Evolutionary conservation across 2,888 invertebrate species (phyloP).

Genomic region (Nematopogon swammerdamellus): DNA sequence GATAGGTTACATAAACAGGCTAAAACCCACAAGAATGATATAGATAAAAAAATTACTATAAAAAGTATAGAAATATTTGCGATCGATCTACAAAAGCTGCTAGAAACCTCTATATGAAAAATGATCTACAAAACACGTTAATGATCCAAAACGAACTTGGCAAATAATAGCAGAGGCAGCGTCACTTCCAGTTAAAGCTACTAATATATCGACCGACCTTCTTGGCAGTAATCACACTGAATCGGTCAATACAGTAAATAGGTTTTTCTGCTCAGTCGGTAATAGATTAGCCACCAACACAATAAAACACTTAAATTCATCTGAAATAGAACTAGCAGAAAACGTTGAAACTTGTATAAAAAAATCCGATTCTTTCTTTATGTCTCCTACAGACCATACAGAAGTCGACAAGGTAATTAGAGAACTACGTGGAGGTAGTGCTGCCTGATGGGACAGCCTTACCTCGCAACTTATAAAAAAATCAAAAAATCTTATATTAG

Average conservation of each 20-base stretch:
- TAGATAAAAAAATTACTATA: neutral
- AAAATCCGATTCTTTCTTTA: neutral
- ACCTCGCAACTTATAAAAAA: neutral
- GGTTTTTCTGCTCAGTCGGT: neutral
- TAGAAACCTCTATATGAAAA: neutral
- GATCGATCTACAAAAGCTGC: neutral
- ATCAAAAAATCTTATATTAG: neutral
- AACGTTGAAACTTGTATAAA: neutral
- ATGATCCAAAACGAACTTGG: neutral
- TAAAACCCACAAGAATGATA: neutral
- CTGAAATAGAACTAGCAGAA: neutral
- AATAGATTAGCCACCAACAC: neutral
- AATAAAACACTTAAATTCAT: neutral
- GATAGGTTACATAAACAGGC: neutral
- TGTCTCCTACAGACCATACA: neutral
- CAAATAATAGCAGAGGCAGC: neutral
- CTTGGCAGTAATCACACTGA: neutral
- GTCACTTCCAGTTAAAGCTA: neutral
- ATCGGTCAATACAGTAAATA: neutral
- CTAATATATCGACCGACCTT: neutral
- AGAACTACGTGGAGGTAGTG: neutral
- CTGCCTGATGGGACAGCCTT: neutral
- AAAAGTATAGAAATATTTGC: too few species aligned
- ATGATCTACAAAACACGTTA: neutral
- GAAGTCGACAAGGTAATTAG: neutral